Evolutionary conservation across 2,888 invertebrate genomes (phyloP).

Genomic region (Eupithecia dodoneata): DNA sequence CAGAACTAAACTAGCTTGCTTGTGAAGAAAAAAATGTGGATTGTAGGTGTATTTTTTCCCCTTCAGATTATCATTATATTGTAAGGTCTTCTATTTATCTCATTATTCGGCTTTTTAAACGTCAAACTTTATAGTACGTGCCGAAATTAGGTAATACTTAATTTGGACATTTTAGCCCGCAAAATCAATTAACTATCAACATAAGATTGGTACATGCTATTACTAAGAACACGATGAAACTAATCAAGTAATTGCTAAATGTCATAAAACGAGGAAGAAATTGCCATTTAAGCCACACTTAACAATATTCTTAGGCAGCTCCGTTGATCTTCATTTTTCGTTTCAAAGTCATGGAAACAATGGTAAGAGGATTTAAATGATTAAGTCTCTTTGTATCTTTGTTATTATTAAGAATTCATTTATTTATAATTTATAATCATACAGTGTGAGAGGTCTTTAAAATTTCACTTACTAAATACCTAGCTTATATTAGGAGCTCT

Average conservation of each 20-base stretch:
- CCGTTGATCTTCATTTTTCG: background rate
- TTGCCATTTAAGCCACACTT: background rate
- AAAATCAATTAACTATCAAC: background rate
- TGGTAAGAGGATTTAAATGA: background rate
- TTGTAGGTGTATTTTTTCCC: background rate
- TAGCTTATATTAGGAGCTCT: too few species aligned
- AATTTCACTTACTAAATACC: too few species aligned
- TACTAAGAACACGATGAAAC: slow-evolving; percentile 2
- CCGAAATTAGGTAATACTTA: background rate
- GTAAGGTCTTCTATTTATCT: background rate
- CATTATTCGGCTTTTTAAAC: background rate
- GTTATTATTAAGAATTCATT: background rate
- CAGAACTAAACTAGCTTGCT: background rate
- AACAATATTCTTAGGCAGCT: background rate
- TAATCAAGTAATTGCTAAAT: background rate
- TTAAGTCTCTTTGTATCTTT: background rate
- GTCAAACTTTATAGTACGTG: background rate
- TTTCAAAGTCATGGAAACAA: background rate
- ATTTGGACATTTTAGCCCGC: background rate
- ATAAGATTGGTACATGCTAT: background rate
- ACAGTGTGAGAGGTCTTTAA: too few species aligned
- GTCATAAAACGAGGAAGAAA: background rate
- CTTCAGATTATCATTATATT: background rate
- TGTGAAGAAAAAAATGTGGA: background rate
- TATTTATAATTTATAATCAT: too few species aligned